Percentiles rank a stretch among this genome's conserved stretches.
Conservation (phyloP, 2,888 invertebrate genomes). For the Drosophila mimica region DNA sequence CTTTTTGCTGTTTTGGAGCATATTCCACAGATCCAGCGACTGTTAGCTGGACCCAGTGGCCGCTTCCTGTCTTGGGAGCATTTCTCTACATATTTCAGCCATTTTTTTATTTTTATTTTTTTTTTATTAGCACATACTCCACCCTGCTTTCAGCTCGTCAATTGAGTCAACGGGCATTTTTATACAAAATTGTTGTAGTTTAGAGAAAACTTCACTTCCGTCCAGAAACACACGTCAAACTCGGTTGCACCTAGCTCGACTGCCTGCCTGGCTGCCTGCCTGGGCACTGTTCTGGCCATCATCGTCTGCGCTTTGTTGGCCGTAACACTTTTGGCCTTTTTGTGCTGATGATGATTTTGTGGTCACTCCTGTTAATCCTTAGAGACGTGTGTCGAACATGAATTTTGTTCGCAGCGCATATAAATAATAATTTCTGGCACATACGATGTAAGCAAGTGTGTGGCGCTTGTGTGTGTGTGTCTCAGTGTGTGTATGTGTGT, state of each 20-base stretch:
- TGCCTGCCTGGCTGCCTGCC: not conserved
- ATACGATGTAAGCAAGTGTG: constrained; percentile 16
- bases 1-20: constrained; percentile 41
- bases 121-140: constrained; percentile 6
- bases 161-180: constrained; percentile 51
- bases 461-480: not conserved
- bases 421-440: constrained; percentile 83
- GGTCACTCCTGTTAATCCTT: constrained; percentile 84
- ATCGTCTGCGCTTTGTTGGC: constrained; percentile 42
- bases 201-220: constrained; percentile 53
- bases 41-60: constrained; percentile 20
- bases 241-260: constrained; percentile 44
- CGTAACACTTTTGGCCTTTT: constrained; percentile 62
- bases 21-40: constrained; percentile 59
- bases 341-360: constrained; percentile 82
- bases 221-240: constrained; percentile 55
- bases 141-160: constrained; percentile 24
- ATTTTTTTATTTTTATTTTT: constrained; percentile 26
- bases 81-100: constrained; percentile 58
- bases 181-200: constrained; percentile 54
- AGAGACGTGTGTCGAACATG: constrained; percentile 84
- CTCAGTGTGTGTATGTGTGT: not conserved
- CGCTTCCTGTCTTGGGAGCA: constrained; percentile 64
- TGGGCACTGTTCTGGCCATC: constrained; percentile 37
- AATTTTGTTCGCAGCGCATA: constrained; percentile 82